Percentiles rank a stretch among this genome's conserved stretches.
Evolutionary conservation across 2,113 vertebrate species (phyloP).

Genomic region (Anguilla rostrata): DNA sequence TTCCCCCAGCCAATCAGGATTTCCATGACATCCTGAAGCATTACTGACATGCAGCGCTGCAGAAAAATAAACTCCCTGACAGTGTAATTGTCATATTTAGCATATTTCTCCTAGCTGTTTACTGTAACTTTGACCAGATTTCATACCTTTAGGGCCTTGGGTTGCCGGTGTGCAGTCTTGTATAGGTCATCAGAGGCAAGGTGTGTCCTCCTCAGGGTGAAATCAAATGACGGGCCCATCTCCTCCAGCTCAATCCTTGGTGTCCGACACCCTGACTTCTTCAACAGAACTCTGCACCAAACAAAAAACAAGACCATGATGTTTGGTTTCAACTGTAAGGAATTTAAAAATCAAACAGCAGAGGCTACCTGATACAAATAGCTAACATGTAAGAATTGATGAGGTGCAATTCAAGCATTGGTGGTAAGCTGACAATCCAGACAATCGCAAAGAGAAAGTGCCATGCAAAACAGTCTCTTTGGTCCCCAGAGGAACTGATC

Average conservation of each 20-base stretch:
- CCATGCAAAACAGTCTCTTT: too few species aligned
- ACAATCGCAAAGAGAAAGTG: too few species aligned
- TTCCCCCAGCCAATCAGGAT: not conserved
- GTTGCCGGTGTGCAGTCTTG: slow-evolving; percentile 81
- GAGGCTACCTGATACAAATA: not conserved
- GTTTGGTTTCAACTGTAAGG: too few species aligned
- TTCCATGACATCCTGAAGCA: not conserved
- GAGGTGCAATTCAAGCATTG: too few species aligned
- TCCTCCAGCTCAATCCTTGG: slow-evolving; percentile 93
- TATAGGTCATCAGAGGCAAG: slow-evolving; percentile 92
- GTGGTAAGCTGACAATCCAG: too few species aligned
- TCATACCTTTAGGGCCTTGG: slow-evolving; percentile 84
- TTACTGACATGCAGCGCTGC: not conserved
- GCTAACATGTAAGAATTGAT: too few species aligned
- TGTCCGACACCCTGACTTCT: slow-evolving; percentile 92
- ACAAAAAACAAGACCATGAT: not conserved
- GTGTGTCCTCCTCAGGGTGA: slow-evolving; percentile 85
- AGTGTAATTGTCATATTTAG: not conserved
- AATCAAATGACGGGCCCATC: slow-evolving; percentile 89
- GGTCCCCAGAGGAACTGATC: too few species aligned
- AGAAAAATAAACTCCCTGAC: not conserved
- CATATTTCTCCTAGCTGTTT: not conserved
- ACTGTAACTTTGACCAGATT: not conserved
- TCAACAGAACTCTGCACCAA: slow-evolving; percentile 80
- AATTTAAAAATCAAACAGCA: too few species aligned